Evolutionary conservation across 2,888 invertebrate species (phyloP), one percentile per base, ranked within the genome.

Genomic region (Archips xylosteana): DNA sequence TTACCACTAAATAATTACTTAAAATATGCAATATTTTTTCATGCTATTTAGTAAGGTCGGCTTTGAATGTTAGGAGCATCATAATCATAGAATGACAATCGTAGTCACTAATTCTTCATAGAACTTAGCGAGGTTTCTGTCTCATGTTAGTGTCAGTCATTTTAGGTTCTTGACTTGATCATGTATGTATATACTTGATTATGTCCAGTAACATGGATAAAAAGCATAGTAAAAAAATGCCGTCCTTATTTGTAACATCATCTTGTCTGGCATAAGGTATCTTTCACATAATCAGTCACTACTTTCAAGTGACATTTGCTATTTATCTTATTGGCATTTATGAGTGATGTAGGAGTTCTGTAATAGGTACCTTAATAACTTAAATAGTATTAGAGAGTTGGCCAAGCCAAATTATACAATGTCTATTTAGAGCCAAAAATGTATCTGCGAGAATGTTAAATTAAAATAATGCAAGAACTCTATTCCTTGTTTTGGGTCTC

Each of bases 21-120:
- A 75, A 71, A 82, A 84, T 85, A 89, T 83, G 87, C 84, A 85
- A 89, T 91, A 91, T 90, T 91, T 91, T 92, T 90, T 86, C 90
- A 92, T 89, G 88, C 86, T 80, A 85, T 78, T 81, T 84, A 85
- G 83, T 81, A 80, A 82, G 82, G 82, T 84, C 83, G 80, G 93
- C 93, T 93, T 93, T 93, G 87, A 83, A 85, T 93, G 92, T 92
- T 90, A 89, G 86, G 77, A 83, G 85, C 78, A 77, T 85, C 82
- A 83, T 54, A 54, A 54, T 54, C 54, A 54, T 89, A 89, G 87
- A 79, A 76, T 76, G 80, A 78, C 81, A 79, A 81, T 82, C 72
- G 83, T 90, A 89, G 86, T 72, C 67, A 82, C 78, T 84, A 81
- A 85, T 82, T 75, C 83, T 89, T 69, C 32, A 88, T 87, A 79